Evolutionary conservation across 2,888 invertebrate genomes (phyloP), one percentile per base, ranked within the genome.

Genomic region (Habrosyne pyritoides): DNA sequence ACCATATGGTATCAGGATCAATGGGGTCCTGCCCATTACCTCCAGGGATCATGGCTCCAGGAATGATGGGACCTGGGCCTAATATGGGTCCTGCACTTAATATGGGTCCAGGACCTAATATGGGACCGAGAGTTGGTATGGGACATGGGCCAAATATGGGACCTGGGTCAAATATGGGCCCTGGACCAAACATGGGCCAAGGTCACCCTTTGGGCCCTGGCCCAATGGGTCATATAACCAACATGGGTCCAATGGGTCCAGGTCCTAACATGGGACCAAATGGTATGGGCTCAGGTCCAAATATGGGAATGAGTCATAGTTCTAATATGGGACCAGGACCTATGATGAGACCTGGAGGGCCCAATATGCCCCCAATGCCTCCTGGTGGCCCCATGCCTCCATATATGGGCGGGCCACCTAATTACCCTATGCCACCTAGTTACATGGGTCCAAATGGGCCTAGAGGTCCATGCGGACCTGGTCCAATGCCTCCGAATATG

Each of bases 401-500:
- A 1, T 77, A 75, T 59, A 84, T 89, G 81, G 84, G 85, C 47
- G 86, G 87, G 0, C 88, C 89, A 1, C 87, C 87, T 2, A 88
- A 89, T 63, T 88, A 81, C 49, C 78, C 79, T 2, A 87, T 89
- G 87, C 89, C 89, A 2, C 88, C 89, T 0, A 87, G 85, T 65
- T 88, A 86, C 50, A 84, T 87, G 84, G 88, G 90, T 1, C 89
- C 90, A 1, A 87, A 85, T 64, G 86, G 89, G 0, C 88, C 77
- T 4, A 66, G 73, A 52, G 74, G 75, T 21, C 59, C 61, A 18
- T 59, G 58, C 21, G 61, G 63, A 10, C 59, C 57, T 24, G 61
- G 63, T 8, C 59, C 57, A 1, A 61, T 63, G 58, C 63, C 80
- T 21, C 79, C 84, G 10, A 81, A 81, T 50, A 79, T 81, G 81